Evolutionary conservation across 2,113 vertebrate species (phyloP).

Genomic region (Plecotus auritus): DNA sequence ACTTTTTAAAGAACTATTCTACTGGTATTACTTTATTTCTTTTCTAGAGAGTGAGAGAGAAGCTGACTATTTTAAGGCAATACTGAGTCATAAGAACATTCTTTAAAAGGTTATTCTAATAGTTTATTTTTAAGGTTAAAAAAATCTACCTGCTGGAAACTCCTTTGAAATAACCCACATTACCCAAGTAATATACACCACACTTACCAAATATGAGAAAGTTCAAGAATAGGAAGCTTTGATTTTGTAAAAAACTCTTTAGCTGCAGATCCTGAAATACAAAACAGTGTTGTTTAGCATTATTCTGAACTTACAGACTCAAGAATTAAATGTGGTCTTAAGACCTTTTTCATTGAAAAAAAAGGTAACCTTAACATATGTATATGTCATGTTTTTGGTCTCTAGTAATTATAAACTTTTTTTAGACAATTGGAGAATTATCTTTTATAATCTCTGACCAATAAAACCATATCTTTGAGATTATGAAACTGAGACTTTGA

Average conservation of each 20-base stretch:
- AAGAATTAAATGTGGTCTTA: slow-evolving; percentile 43
- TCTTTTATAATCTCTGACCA: slow-evolving; percentile 21
- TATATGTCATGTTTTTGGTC: not conserved
- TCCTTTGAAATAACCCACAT: slow-evolving; percentile 27
- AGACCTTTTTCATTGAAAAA: slow-evolving; percentile 37
- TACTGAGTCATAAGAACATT: not conserved
- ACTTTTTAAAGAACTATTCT: not conserved
- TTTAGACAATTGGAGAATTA: slow-evolving; percentile 44
- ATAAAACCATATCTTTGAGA: slow-evolving; percentile 19
- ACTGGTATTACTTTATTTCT: not conserved
- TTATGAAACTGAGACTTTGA: slow-evolving; percentile 53
- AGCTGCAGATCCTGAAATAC: slow-evolving; percentile 94
- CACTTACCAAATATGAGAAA: slow-evolving; percentile 99
- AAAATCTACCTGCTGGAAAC: slow-evolving; percentile 34
- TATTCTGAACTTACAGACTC: slow-evolving; percentile 46
- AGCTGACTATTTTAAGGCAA: not conserved
- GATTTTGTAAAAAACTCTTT: slow-evolving; percentile 99
- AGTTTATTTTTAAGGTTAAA: slow-evolving; percentile 1
- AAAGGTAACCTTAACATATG: slow-evolving; percentile 9
- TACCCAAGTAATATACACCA: slow-evolving; percentile 37
- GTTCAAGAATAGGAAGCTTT: slow-evolving; percentile 97
- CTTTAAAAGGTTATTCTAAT: not conserved
- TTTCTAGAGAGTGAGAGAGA: not conserved
- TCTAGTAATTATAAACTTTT: slow-evolving; percentile 33
- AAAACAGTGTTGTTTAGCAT: slow-evolving; percentile 75